These are phyloP conservation scores for Pemphredon lugubris DNA, from an alignment of 2,888 invertebrate species.

Conservation along the genomic window DNA sequence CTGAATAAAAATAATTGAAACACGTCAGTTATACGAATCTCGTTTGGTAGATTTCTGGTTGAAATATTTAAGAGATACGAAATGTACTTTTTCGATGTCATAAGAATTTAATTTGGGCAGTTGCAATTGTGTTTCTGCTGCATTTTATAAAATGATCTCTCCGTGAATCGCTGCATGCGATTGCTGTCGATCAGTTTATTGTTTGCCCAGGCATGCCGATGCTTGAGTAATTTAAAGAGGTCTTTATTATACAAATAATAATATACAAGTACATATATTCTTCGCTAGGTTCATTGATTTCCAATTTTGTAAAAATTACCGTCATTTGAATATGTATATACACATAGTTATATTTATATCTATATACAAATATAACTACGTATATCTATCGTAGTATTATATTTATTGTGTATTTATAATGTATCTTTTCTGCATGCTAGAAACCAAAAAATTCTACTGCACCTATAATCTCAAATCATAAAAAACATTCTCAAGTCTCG, in stretches of 20 bases:
- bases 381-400: slow-evolving; percentile 43
- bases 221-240: slow-evolving; percentile 60
- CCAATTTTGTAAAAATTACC: slow-evolving; percentile 62
- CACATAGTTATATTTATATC: slow-evolving; percentile 21
- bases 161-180: too few relatives aligned
- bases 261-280: slow-evolving; percentile 67
- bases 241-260: slow-evolving; percentile 71
- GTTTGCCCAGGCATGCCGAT: too few relatives aligned
- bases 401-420: slow-evolving; percentile 49
- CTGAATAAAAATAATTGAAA: too few relatives aligned
- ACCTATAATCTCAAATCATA: slow-evolving; percentile 32
- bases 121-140: background rate
- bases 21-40: too few relatives aligned
- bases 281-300: slow-evolving; percentile 45
- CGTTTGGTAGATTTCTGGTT: background rate
- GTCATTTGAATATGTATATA: slow-evolving; percentile 56
- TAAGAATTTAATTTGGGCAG: background rate
- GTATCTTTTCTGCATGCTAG: slow-evolving; percentile 43
- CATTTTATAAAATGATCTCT: too few relatives aligned
- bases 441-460: slow-evolving; percentile 62
- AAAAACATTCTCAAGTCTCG: slow-evolving; percentile 14
- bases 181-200: background rate
- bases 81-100: background rate
- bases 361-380: slow-evolving; percentile 12
- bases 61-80: background rate